Evolutionary conservation across 2,888 invertebrate genomes (phyloP).

Genomic region (Toxonevra muliebris): DNA sequence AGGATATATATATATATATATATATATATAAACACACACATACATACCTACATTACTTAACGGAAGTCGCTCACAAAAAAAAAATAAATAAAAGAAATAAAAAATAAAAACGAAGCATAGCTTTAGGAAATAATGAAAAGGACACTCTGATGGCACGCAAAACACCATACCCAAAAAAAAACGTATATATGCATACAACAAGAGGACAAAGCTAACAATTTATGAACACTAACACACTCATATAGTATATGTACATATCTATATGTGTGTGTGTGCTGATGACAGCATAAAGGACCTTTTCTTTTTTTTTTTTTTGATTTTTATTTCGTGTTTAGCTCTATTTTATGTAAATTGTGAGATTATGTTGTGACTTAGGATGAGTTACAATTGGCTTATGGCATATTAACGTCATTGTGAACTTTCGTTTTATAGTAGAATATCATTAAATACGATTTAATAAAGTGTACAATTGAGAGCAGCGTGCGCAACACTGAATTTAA

Average conservation of each 20-base stretch:
- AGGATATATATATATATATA: too few relatives aligned
- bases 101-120: neutral
- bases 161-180: constrained; percentile 7
- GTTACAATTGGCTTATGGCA: constrained; percentile 46
- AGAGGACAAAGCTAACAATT: constrained; percentile 22
- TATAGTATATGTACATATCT: neutral
- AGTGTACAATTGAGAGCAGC: constrained; percentile 5
- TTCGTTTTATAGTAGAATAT: constrained; percentile 11
- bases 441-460: constrained; percentile 27
- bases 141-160: constrained; percentile 26
- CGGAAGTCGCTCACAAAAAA: neutral
- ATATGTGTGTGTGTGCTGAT: constrained; percentile 24
- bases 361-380: constrained; percentile 53
- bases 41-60: too few relatives aligned
- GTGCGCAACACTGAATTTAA: neutral
- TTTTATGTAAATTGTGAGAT: constrained; percentile 58
- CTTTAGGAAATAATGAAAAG: constrained; percentile 31
- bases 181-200: neutral
- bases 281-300: constrained; percentile 30
- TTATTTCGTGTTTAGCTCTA: constrained; percentile 40
- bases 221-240: constrained; percentile 20
- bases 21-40: neutral
- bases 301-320: constrained; percentile 16
- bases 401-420: constrained; percentile 31
- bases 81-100: too few relatives aligned